A percentile compares a stretch with the other conserved stretches of the same genome.
Evolutionary conservation across 1,140 invertebrate species (phyloP).

Genomic region (Drosophila mojavensis): DNA sequence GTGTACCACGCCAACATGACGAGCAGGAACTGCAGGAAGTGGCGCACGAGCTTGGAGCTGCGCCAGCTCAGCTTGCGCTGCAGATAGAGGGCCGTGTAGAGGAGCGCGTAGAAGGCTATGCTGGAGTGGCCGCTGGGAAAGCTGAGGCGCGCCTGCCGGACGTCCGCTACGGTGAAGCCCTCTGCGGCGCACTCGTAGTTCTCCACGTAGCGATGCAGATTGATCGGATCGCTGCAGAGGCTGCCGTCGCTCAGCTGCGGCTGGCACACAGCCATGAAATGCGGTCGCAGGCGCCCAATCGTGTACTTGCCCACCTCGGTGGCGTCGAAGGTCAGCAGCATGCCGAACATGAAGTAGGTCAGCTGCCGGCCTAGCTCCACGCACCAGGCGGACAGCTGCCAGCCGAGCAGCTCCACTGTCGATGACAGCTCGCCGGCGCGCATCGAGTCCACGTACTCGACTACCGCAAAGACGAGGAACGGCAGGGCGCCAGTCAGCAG

Average conservation of each 20-base stretch:
- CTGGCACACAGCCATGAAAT: constrained; percentile 92
- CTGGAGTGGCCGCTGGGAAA: constrained; percentile 94
- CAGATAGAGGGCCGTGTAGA: constrained; percentile 92
- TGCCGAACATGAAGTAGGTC: constrained; percentile 92
- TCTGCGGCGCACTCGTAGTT: constrained; percentile 87
- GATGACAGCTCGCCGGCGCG: constrained; percentile 41
- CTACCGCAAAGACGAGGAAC: constrained; percentile 47
- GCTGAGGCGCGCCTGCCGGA: constrained; percentile 90
- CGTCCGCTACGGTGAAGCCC: constrained; percentile 85
- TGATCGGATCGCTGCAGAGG: constrained; percentile 85
- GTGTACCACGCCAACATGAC: constrained; percentile 84
- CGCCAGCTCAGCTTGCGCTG: constrained; percentile 90
- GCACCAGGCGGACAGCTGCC: constrained; percentile 87
- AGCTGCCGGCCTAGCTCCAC: constrained; percentile 88
- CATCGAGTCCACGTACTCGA: constrained; percentile 61
- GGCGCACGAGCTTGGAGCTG: constrained; percentile 89
- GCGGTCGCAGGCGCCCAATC: constrained; percentile 95
- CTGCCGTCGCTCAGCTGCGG: constrained; percentile 85
- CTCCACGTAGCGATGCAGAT: constrained; percentile 88
- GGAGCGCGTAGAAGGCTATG: constrained; percentile 90
- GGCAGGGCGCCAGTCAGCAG: constrained; percentile 88
- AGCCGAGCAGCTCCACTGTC: constrained; percentile 51
- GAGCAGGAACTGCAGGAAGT: constrained; percentile 90
- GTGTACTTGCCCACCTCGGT: constrained; percentile 96
- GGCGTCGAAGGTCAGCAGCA: constrained; percentile 90